Percentiles rank a stretch among this genome's conserved stretches.
These are phyloP conservation scores for Sebastes fasciatus DNA, from an alignment of 2,113 vertebrate species.

Conservation along the genomic window DNA sequence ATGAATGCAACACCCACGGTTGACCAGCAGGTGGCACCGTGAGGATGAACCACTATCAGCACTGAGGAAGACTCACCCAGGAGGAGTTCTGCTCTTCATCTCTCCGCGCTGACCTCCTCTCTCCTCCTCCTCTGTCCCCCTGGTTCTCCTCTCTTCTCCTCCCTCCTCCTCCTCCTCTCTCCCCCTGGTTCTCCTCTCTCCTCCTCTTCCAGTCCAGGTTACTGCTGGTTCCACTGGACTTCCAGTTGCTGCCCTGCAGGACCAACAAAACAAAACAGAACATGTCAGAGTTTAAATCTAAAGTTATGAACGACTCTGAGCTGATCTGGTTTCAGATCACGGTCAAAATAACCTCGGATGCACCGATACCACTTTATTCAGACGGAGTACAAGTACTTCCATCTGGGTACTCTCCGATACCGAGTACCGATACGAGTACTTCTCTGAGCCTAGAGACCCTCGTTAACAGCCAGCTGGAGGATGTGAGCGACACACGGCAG, in stretches of 20 bases:
- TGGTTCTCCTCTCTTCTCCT: neutral
- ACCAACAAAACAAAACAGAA: neutral
- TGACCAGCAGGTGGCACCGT: neutral
- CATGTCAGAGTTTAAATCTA: neutral
- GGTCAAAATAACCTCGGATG: no score
- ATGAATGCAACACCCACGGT: neutral
- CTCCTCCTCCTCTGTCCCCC: conserved; percentile 13
- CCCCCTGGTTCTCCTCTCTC: conserved; percentile 23
- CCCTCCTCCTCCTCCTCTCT: conserved; percentile 32
- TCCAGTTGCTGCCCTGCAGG: conserved; percentile 31
- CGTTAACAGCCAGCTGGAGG: no score
- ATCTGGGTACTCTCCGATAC: no score
- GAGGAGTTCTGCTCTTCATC: neutral
- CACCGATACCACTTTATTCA: no score
- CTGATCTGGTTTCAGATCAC: no score
- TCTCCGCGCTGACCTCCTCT: conserved; percentile 16
- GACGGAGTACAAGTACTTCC: no score
- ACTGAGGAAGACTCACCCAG: conserved; percentile 16
- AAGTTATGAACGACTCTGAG: neutral
- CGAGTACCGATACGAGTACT: no score
- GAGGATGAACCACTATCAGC: no score
- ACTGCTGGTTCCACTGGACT: neutral
- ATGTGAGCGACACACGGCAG: no score
- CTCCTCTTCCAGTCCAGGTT: conserved; percentile 11
- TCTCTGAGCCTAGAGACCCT: no score